Conservation (phyloP, 2,888 invertebrate genomes). For the Hirtodrosophila histrioides region DNA sequence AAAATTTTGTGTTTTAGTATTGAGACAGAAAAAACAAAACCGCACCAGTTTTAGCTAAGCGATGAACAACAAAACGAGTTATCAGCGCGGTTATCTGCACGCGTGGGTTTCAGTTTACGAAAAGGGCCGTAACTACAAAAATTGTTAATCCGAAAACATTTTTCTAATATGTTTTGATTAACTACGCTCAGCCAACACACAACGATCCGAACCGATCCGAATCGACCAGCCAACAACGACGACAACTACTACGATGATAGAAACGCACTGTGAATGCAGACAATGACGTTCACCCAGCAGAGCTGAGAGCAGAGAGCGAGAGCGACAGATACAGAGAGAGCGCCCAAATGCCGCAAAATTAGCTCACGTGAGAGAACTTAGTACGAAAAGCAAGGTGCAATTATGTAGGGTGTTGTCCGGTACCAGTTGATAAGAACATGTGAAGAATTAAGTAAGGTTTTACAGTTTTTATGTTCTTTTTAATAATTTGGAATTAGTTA, state of each 20-base stretch:
- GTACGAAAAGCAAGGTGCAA: too few species aligned
- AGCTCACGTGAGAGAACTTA: too few species aligned
- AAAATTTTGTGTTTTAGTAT: constrained; percentile 29
- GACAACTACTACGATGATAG: constrained; percentile 11
- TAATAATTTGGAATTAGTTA: too few species aligned
- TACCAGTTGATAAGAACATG: too few species aligned
- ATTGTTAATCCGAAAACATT: too few species aligned
- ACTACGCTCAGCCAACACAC: not conserved
- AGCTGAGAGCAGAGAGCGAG: constrained; percentile 3
- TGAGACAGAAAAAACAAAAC: constrained; percentile 22
- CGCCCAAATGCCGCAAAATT: too few species aligned
- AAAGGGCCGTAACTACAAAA: not conserved
- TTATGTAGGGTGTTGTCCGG: too few species aligned
- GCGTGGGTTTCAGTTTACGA: constrained; percentile 3
- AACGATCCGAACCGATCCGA: constrained; percentile 11
- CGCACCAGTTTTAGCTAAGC: constrained; percentile 1
- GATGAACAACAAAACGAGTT: constrained; percentile 1
- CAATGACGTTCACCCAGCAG: constrained; percentile 2
- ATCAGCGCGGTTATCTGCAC: constrained; percentile 3
- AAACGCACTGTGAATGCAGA: constrained; percentile 38
- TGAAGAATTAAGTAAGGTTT: too few species aligned
- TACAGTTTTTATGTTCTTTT: too few species aligned
- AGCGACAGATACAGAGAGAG: too few species aligned
- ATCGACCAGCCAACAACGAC: not conserved
- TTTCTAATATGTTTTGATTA: not conserved